phyloP scores from a whole-genome alignment of 2,888 invertebrate genomes.

The Amblyjoppa proteus region DNA sequence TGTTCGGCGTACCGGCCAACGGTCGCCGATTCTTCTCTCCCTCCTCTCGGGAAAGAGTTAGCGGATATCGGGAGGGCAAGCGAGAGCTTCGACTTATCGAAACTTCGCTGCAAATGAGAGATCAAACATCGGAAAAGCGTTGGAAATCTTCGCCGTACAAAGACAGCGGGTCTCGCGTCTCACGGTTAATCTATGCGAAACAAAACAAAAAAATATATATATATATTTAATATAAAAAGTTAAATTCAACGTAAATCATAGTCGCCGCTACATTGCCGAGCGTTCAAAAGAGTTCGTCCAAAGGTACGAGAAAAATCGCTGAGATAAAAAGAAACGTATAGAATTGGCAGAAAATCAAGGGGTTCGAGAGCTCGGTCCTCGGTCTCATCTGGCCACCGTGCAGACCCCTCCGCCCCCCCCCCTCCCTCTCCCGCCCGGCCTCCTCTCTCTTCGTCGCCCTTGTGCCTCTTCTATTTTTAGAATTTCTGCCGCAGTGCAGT shows the following conservation, averaged over 20 bases:
- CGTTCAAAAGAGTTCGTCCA: neutral
- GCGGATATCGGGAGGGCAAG: too few species aligned
- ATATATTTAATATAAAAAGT: neutral
- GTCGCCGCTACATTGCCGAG: neutral
- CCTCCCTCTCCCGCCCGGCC: neutral
- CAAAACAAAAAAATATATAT: too few species aligned
- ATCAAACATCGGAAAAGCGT: neutral
- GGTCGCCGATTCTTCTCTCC: conserved; percentile 16
- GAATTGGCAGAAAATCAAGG: conserved; percentile 64
- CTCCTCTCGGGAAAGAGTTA: neutral
- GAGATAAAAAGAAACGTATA: conserved; percentile 32
- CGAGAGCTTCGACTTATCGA: conserved; percentile 26
- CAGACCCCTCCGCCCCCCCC: conserved; percentile 2
- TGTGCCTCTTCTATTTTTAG: conserved; percentile 62
- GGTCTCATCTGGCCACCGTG: neutral
- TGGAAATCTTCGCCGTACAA: too few species aligned
- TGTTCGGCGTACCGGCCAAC: neutral
- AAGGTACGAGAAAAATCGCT: conserved; percentile 1
- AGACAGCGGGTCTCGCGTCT: too few species aligned
- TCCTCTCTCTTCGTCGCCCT: conserved; percentile 39
- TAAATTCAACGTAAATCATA: neutral
- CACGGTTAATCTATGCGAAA: too few species aligned
- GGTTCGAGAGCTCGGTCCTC: conserved; percentile 47
- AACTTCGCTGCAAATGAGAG: neutral
- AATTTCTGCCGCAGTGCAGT: conserved; percentile 69